Conservation (phyloP, 2,797 vertebrate species). For the Aythya fuligula region DNA sequence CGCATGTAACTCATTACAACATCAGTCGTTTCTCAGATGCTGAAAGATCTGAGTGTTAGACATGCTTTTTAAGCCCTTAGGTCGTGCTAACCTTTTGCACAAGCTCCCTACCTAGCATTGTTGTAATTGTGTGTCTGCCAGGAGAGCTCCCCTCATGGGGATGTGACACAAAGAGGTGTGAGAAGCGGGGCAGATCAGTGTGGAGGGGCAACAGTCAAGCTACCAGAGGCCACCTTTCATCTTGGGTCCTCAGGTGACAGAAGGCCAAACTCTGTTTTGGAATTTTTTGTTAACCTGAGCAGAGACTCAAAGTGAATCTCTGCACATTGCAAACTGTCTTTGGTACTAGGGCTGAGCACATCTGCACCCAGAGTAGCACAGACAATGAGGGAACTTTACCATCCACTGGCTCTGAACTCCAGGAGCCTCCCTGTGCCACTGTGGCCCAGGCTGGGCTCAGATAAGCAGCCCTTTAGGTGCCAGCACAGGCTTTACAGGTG, state of each 20-base stretch:
- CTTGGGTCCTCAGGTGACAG: not conserved
- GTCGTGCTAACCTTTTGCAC: not conserved
- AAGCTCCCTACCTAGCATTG: not conserved
- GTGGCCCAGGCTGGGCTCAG: not conserved
- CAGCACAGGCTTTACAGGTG: no score
- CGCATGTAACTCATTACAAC: not conserved
- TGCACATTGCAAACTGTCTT: rapidly evolving
- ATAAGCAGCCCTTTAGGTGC: not conserved
- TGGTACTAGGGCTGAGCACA: not conserved
- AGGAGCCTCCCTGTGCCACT: not conserved
- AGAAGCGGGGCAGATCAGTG: rapidly evolving
- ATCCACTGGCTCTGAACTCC: not conserved
- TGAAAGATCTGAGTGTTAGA: not conserved
- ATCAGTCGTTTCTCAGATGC: not conserved
- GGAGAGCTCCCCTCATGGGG: not conserved
- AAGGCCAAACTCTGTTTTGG: not conserved
- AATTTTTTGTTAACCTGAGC: not conserved
- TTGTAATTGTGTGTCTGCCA: not conserved
- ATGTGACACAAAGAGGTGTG: not conserved
- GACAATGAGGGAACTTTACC: not conserved
- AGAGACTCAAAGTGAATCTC: not conserved
- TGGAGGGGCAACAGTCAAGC: rapidly evolving
- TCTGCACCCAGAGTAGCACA: rapidly evolving
- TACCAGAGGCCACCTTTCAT: not conserved
- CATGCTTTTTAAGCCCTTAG: not conserved